phyloP scores from a whole-genome alignment of 2,113 vertebrate species.

The Mystacornis crossleyi region DNA sequence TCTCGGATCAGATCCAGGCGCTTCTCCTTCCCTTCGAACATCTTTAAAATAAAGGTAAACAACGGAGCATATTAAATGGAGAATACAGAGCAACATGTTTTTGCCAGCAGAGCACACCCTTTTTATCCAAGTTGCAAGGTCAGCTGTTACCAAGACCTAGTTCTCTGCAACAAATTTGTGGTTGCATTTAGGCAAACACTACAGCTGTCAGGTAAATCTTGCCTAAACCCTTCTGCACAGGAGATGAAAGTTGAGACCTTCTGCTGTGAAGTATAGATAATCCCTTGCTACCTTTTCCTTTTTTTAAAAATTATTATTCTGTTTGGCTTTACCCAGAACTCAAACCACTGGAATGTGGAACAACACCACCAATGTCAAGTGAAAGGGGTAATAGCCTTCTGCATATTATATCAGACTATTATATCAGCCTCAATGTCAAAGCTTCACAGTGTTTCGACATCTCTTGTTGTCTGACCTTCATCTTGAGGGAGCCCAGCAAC shows the following conservation, averaged over 20 bases:
- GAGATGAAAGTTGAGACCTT: background rate
- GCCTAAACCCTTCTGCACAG: background rate
- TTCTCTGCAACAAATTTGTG: background rate
- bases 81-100: background rate
- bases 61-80: background rate
- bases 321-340: background rate
- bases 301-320: background rate
- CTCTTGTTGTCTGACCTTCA: background rate
- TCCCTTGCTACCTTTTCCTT: background rate
- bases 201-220: background rate
- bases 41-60: slow-evolving; percentile 72
- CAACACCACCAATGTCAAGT: background rate
- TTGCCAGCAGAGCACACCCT: background rate
- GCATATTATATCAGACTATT: too few species aligned
- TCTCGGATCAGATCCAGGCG: slow-evolving; percentile 85
- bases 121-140: background rate
- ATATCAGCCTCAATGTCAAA: background rate
- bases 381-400: background rate
- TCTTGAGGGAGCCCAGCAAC: background rate
- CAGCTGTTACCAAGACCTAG: background rate
- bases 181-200: background rate
- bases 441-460: background rate
- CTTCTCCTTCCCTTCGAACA: slow-evolving; percentile 89
- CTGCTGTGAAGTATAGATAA: background rate
- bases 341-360: background rate